These are phyloP conservation scores for Odontophorus gujanensis DNA, from an alignment of 2,113 vertebrate species.

Conservation along the genomic window DNA sequence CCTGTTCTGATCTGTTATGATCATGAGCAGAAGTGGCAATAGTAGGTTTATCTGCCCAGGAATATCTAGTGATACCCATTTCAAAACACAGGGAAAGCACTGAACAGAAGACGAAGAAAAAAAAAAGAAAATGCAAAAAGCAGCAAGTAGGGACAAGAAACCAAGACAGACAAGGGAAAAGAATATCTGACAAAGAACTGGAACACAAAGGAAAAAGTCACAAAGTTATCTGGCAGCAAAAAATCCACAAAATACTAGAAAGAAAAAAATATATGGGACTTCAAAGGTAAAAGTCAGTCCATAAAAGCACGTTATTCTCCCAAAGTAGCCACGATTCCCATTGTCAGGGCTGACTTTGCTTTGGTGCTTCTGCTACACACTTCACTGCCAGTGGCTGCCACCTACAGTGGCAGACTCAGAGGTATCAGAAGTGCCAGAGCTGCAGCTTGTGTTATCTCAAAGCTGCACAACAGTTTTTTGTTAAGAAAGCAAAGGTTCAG, in stretches of 20 bases:
- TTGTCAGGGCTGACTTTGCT: too few species aligned
- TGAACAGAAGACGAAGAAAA: background rate
- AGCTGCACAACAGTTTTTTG: too few species aligned
- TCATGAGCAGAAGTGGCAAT: background rate
- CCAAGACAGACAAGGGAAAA: background rate
- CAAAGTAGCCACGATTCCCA: background rate
- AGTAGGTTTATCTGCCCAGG: background rate
- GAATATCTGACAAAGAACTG: background rate
- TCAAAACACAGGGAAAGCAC: background rate
- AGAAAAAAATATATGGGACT: background rate
- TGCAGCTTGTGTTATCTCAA: too few species aligned
- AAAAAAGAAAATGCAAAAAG: background rate
- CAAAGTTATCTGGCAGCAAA: background rate
- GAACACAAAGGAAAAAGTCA: fast-evolving
- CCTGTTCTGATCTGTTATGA: background rate
- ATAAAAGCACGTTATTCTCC: background rate
- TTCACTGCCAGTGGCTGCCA: too few species aligned
- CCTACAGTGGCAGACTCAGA: too few species aligned
- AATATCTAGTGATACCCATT: fast-evolving
- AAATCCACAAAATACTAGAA: background rate
- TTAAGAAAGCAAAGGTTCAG: too few species aligned
- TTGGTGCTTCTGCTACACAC: too few species aligned
- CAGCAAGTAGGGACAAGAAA: background rate
- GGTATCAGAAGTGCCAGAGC: too few species aligned
- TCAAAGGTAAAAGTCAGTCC: background rate